These are phyloP conservation scores for Augiades crinisus DNA, from an alignment of 2,888 invertebrate genomes.

Conservation along the genomic window DNA sequence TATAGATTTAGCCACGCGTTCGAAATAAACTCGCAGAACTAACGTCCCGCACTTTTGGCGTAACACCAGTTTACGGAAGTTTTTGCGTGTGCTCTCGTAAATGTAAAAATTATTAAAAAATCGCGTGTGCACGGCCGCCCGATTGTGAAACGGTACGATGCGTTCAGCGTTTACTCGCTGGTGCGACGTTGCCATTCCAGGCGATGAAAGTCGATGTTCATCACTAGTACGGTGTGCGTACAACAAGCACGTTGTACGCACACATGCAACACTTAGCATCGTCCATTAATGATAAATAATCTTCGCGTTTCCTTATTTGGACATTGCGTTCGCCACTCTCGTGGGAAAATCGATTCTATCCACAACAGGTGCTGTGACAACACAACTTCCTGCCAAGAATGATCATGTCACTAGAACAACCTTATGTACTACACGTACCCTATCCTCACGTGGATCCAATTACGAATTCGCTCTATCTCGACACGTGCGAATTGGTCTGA, in stretches of 20 bases:
- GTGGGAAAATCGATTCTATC: conserved; percentile 17
- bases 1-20: conserved; percentile 20
- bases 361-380: conserved; percentile 19
- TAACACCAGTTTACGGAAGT: conserved; percentile 15
- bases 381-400: conserved; percentile 21
- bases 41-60: conserved; percentile 1
- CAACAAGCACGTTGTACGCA: conserved; percentile 23
- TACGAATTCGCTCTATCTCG: conserved; percentile 16
- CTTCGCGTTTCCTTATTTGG: conserved; percentile 19
- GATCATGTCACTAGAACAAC: conserved; percentile 7
- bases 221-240: conserved; percentile 46
- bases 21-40: conserved; percentile 9
- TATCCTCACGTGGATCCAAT: conserved; percentile 21
- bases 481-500: conserved; percentile 21
- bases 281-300: conserved; percentile 13
- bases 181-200: conserved; percentile 68
- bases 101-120: conserved; percentile 37
- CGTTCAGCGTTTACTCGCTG: conserved; percentile 45
- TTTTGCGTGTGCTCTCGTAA: conserved; percentile 13
- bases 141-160: conserved; percentile 60
- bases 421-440: conserved; percentile 11
- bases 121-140: conserved; percentile 37
- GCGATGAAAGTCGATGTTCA: conserved; percentile 73
- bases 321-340: conserved; percentile 12
- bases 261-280: background rate